Evolutionary conservation across 2,888 invertebrate species (phyloP).

Genomic region (Rhagium mordax): DNA sequence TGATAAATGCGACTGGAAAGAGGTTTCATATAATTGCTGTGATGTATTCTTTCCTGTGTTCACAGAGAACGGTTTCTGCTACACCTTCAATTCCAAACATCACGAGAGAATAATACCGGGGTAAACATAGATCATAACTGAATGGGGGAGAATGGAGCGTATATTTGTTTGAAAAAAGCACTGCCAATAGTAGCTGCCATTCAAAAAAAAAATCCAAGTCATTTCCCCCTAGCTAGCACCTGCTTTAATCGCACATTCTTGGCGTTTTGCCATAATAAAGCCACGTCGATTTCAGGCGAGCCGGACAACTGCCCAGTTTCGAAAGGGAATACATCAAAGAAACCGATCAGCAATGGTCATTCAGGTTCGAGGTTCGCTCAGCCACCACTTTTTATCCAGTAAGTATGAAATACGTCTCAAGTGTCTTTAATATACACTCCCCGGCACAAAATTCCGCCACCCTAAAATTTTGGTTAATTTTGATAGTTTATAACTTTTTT

Average conservation of each 20-base stretch:
- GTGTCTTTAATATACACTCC: too few species aligned
- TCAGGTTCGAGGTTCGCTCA: conserved; percentile 69
- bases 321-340: conserved; percentile 76
- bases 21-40: conserved; percentile 78
- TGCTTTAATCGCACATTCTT: conserved; percentile 4
- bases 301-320: conserved; percentile 67
- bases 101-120: conserved; percentile 70
- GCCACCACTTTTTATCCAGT: conserved; percentile 57
- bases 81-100: conserved; percentile 79
- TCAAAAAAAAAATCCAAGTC: too few species aligned
- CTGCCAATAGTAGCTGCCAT: too few species aligned
- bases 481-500: too few species aligned
- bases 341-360: conserved; percentile 79
- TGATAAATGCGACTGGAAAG: conserved; percentile 78
- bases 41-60: conserved; percentile 79
- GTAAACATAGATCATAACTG: conserved; percentile 63
- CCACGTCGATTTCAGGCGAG: not conserved
- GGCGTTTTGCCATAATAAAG: conserved; percentile 19
- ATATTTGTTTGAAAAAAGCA: too few species aligned
- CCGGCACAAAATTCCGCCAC: too few species aligned
- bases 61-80: conserved; percentile 84
- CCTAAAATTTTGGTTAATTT: too few species aligned
- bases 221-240: not conserved
- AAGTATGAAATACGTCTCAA: conserved; percentile 47
- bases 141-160: conserved; percentile 12